Evolutionary conservation across 2,888 invertebrate genomes (phyloP), one percentile per base, ranked within the genome.

Genomic region (Campopleginae sp.): DNA sequence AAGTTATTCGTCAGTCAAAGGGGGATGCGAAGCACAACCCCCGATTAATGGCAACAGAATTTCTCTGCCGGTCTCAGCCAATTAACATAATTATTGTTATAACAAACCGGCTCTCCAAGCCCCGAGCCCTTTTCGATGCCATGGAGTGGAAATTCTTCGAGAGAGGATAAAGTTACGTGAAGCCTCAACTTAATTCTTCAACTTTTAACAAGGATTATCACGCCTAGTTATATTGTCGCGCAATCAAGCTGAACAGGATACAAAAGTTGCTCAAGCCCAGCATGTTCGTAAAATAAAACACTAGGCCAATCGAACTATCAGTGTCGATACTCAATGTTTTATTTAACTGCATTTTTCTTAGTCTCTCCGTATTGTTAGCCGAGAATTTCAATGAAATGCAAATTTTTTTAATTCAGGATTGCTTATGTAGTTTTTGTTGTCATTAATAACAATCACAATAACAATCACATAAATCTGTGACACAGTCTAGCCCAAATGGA

Each of bases 41-140:
- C 74, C 61, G 8, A 81, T 80, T 85, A 86, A 86, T 87, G 81
- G 82, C 65, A 84, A 87, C 71, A 80, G 75, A 84, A 84, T 82
- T 80, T 77, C 74, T 78, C 74, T 78, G 63, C 63, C 70, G 51
- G 58, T 74, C 75, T 74, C 77, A 66, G 63, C 84, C 84, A 87
- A 87, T 87, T 84, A 87, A 84, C 86, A 87, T 87, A 87, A 86
- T 87, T 84, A 87, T 86, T 84, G 84, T 86, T 87, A 84, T 86
- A 84, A 87, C 86, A 84, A 84, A 84, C 86, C 82, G 27, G n/a
- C 76, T 51, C 63, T 61, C 17, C 71, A 72, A 71, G 51, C 54
- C 77, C 48, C 61, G 19, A 48, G 63, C 65, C 63, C 42, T 74
- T 61, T 58, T 46, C 38, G 23, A 58, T 68, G 38, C 38, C 23